Evolutionary conservation across 2,113 vertebrate genomes (phyloP), one percentile per base, ranked within the genome.

Genomic region (Danionella cerebrum): DNA sequence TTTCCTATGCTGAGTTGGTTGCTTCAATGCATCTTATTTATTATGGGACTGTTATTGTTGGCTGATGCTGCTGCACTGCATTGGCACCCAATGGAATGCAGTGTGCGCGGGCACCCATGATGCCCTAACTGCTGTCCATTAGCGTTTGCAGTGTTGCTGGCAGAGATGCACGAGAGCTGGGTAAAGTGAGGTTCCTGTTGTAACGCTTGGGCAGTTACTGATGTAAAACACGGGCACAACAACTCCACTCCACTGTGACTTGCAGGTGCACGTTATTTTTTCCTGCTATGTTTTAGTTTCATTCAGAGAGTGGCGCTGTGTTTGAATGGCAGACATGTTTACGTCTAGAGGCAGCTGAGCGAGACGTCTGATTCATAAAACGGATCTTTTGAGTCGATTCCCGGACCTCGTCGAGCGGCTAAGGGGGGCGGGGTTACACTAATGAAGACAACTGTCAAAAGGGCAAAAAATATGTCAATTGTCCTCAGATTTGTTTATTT

Each of bases 211-310:
- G 22, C 14, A 10, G 44, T 10, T 19, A 62, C 47, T 47, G 25
- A 21, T 47, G 1, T 2, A 22, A n/a, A n/a, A n/a, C n/a, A n/a
- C n/a, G n/a, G n/a, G n/a, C n/a, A n/a, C n/a, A n/a, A n/a, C n/a
- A n/a, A n/a, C n/a, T n/a, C n/a, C n/a, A n/a, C n/a, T n/a, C n/a
- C n/a, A 80, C 82, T 84, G 80, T 53, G 80, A 79, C 79, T n/a
- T n/a, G 76, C 84, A 83, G 80, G 83, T 84, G 86, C 73, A 66
- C 50, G 71, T 73, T 74, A 64, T 69, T 48, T 36, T 65, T 22
- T 22, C 27, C 36, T 55, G 47, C 19, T 35, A 16, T 24, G 42
- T 19, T 54, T 48, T 52, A 19, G 29, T 57, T 57, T 45, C 36
- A 29, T 14, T 31, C 24, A 42, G 2, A 22, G 21, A 24, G 35